Base-by-base conservation (phyloP, 2,888 invertebrate genomes). In the Tetragonisca angustula region DNA sequence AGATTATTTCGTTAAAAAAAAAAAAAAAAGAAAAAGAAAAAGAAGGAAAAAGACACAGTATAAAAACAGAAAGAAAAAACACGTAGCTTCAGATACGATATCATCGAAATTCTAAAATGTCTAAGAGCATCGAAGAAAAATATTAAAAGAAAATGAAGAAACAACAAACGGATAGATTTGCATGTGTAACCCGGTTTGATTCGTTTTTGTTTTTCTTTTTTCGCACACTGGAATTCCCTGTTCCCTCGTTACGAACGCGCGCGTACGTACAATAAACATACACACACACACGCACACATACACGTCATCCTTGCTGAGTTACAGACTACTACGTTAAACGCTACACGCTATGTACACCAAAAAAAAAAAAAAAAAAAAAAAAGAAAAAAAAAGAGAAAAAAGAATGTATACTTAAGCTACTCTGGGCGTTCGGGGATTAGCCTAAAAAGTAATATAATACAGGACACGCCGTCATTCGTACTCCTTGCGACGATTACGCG, bases 381-480 rank as follows among this genome's bases (percentile, higher is more conserved):
- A 43, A 43, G 50, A 49, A 93, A 36, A 36, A 0, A 1, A 9
- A 11, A 43, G 9, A 43, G 0, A 2, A 11, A 43, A 9, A 43
- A 43, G 50, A 49, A 93, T 92, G 93, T 93, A 93, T 82, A 84
- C 84, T 81, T 82, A 82, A 87, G 73, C 91, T 93, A 93, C 88
- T 76, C 75, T 71, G 78, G 90, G 89, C 89, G 91, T 87, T 89
- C 91, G 90, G 89, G 90, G 90, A 74, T 92, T 92, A 92, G 86
- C 91, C 93, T 94, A 93, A 90, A 93, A 93, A 91, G 91, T 93
- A 94, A 70, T 94, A 94, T 94, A 92, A 93, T 94, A 94, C 94
- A 94, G 88, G 86, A 91, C 81, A 85, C 92, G 92, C 91, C 91
- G 89, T 90, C 88, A 72, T 88, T 88, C 87, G 81, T 87, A 87